Evolutionary conservation across 2,113 vertebrate genomes (phyloP), one percentile per base, ranked within the genome.

Genomic region (Ailurus styani): DNA sequence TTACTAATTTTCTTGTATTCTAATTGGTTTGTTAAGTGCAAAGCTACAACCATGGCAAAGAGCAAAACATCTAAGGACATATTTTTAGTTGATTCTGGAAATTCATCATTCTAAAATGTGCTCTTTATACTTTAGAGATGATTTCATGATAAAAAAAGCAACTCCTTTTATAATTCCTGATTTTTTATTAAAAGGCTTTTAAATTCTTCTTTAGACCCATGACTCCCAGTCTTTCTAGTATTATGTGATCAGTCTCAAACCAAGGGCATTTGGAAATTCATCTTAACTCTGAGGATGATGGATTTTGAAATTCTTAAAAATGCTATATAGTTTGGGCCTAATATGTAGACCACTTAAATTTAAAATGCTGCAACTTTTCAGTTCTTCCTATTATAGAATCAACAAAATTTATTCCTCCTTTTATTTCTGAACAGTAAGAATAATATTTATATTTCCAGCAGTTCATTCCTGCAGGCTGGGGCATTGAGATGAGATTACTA

Each of bases 301-400:
- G 37, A 91, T 31, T 97, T 93, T 62, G 47, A 87, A 90, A 47
- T 55, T 75, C 68, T 82, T 50, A 77, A 84, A 66, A 68, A 75
- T 34, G 79, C 34, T 89, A 64, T 21, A 79, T 2, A 78, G 15
- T 95, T 92, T 87, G 17, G 45, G 42, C 17, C 6, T 72, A 72
- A 21, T 31, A 60, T 55, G 37, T 81, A 34, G 45, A 47, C 8
- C 42, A 79, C 81, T 94, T 90, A 90, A 66, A 66, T 87, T 55
- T 54, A 70, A 96, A 90, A 90, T 81, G 9, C 85, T 92, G 18
- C 47, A 34, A 42, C 14, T 94, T 90, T 96, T 92, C 70, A 77
- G 42, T n/a, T 79, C 20, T 75, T 29, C 42, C 29, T 94, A 62
- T 81, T 75, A n/a, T 37, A 79, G 78, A 90, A 77, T 64, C 45